Conservation (phyloP, 2,113 vertebrate genomes). For the Gallinago media region DNA sequence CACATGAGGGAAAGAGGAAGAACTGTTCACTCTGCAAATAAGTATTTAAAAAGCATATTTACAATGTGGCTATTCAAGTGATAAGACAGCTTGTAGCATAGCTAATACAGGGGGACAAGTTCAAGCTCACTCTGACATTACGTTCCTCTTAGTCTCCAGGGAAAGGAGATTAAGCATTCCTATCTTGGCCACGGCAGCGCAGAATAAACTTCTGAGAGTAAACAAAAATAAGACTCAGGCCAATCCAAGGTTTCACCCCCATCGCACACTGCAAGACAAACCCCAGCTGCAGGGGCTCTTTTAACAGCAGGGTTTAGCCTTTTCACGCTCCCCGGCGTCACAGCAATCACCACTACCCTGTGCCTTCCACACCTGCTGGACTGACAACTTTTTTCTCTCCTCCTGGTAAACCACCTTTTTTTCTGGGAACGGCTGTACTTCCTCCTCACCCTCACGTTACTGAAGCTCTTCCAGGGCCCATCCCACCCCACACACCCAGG, state of each 20-base stretch:
- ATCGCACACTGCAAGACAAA: background rate
- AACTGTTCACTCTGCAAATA: background rate
- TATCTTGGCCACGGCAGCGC: background rate
- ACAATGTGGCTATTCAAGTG: background rate
- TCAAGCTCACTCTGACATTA: background rate
- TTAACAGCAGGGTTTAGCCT: background rate
- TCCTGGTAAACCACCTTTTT: background rate
- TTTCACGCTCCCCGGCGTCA: background rate
- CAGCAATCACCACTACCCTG: background rate
- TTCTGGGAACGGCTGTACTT: background rate
- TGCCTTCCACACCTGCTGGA: background rate
- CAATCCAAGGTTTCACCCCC: background rate
- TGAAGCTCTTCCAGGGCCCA: background rate
- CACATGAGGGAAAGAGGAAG: accelerated
- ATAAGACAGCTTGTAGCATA: background rate
- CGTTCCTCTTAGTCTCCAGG: background rate
- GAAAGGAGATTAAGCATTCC: background rate
- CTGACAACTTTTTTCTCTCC: background rate
- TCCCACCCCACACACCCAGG: accelerated
- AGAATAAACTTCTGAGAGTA: background rate
- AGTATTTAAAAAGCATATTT: background rate
- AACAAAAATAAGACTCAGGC: background rate
- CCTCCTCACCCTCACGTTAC: no score
- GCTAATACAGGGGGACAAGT: background rate
- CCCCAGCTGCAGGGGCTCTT: background rate